These are phyloP conservation scores for Podarcis muralis DNA, from an alignment of 2,113 vertebrate genomes.

Conservation along the genomic window DNA sequence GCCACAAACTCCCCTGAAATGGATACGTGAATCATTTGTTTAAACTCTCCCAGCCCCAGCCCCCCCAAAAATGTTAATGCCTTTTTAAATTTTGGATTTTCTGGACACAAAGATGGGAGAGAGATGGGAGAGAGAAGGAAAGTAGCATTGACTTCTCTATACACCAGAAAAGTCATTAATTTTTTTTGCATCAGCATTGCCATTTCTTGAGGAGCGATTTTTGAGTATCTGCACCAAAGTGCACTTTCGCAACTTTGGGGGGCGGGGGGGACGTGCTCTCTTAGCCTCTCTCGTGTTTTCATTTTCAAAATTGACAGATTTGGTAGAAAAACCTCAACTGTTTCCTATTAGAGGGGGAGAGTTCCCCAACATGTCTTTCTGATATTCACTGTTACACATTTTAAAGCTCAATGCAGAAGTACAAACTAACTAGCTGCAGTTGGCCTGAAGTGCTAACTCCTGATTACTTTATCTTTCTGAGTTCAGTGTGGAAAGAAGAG, in stretches of 20 bases:
- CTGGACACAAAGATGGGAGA: constrained; percentile 8
- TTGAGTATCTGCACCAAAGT: constrained; percentile 74
- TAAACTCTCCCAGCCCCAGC: constrained; percentile 51
- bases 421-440: constrained; percentile 45
- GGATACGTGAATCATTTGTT: constrained; percentile 65
- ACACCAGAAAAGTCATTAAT: constrained; percentile 53
- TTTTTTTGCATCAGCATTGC: constrained; percentile 57
- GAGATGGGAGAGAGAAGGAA: constrained; percentile 15
- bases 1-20: constrained; percentile 30
- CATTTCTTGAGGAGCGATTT: constrained; percentile 72
- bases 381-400: constrained; percentile 63
- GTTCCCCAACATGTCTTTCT: constrained; percentile 51
- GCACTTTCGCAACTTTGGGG: constrained; percentile 42
- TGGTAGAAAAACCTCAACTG: constrained; percentile 58
- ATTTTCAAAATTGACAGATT: constrained; percentile 68
- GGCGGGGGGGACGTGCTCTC: constrained; percentile 61
- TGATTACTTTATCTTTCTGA: constrained; percentile 16
- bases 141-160: constrained; percentile 51
- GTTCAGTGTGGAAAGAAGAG: not conserved
- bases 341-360: constrained; percentile 70
- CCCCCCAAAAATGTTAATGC: not conserved
- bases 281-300: constrained; percentile 53
- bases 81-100: not conserved
- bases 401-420: constrained; percentile 25
- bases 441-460: constrained; percentile 17